Evolutionary conservation across 2,888 invertebrate genomes (phyloP).

Genomic region (Dendrolimus houi): DNA sequence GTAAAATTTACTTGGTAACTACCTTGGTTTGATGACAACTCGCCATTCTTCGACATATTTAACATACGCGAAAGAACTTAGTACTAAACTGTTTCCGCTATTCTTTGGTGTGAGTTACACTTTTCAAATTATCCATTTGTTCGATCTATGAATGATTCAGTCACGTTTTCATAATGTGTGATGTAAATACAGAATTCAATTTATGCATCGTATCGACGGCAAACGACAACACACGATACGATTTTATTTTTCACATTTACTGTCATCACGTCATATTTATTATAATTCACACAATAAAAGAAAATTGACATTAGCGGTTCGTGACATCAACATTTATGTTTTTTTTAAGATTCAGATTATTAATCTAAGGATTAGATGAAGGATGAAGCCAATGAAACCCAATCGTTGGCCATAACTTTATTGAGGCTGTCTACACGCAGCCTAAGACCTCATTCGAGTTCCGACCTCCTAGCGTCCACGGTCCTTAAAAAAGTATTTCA

Average conservation of each 20-base stretch:
- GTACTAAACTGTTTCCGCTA: slow-evolving; percentile 30
- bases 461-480: no score
- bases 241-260: background rate
- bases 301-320: no score
- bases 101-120: slow-evolving; percentile 41
- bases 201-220: slow-evolving; percentile 6
- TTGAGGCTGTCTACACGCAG: no score
- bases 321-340: no score
- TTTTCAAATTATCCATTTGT: slow-evolving; percentile 58
- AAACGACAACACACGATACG: slow-evolving; percentile 5
- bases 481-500: no score
- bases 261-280: no score
- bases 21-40: slow-evolving; percentile 81
- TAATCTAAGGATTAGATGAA: no score
- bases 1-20: slow-evolving; percentile 18
- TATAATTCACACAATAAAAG: no score
- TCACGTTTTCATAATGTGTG: slow-evolving; percentile 27
- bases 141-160: slow-evolving; percentile 25
- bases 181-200: slow-evolving; percentile 5
- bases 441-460: no score
- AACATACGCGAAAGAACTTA: slow-evolving; percentile 28
- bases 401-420: no score
- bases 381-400: no score
- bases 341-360: no score
- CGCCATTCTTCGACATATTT: slow-evolving; percentile 84